Base-by-base conservation (phyloP, 2,888 invertebrate species). In the Diaprepes abbreviatus region DNA sequence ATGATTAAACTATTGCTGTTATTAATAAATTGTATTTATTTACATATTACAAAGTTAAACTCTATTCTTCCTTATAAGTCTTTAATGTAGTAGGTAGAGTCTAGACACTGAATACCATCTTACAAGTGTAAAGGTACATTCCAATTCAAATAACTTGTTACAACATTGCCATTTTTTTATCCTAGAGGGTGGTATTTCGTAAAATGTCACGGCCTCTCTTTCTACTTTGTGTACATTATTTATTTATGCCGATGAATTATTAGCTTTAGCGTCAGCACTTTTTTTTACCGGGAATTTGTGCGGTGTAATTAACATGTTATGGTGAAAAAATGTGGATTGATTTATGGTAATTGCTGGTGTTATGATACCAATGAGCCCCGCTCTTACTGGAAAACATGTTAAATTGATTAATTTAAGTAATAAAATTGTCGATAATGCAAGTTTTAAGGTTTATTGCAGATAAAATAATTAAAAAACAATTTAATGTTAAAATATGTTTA, bases 51-150 rank as follows among this genome's bases (percentile, higher is more conserved):
- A 12, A 50, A 50, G 28, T 7, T n/a, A 16, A n/a, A 55, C 28
- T 38, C 3, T 33, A 35, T 36, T 17, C 36, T 21, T 17, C 36
- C 35, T 6, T 55, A 55, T 55, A 38, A 21, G 55, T 36, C 36
- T 19, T 38, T 55, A 55, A 9, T 38, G 12, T 9, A 52, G 55
- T 55, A 55, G 55, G 55, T 24, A 55, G 55, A 55, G 55, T 55
- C 55, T 55, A 55, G 55, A 55, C 55, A 55, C 38, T 24, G 55
- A 38, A 36, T 19, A 35, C 35, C 35, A 54, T 55, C 38, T 12
- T 38, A 38, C 55, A 36, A 55, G 36, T 55, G 55, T 55, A 36
- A 55, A 43, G 19, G 38, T 14, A 14, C 55, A 55, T 38, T 55
- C 38, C 55, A 55, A 55, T 55, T 55, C 55, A 55, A 55, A 55